Evolutionary conservation across 92 coral and sea anemone genomes (phyloP).

Genomic region (Palythoa grandiflora): DNA sequence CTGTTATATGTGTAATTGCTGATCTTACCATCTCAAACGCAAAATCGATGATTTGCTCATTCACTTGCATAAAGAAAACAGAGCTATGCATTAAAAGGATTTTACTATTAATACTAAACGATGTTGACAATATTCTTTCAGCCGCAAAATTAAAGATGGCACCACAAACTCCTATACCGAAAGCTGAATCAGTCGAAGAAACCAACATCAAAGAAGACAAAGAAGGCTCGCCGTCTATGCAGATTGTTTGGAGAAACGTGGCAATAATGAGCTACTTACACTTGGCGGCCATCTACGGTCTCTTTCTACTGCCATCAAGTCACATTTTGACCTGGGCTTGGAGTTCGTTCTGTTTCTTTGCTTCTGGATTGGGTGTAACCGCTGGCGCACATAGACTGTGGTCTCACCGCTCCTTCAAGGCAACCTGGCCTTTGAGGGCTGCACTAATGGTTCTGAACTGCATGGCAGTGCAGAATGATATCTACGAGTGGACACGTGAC

Average conservation of each 20-base stretch:
- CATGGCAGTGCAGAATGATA: conserved; percentile 68
- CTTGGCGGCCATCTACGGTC: conserved; percentile 64
- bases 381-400: conserved; percentile 80
- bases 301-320: conserved; percentile 61
- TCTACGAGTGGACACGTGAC: conserved; percentile 81
- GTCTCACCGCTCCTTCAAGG: conserved; percentile 81
- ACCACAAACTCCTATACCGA: neutral
- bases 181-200: conserved; percentile 6
- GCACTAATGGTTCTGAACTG: conserved; percentile 63
- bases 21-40: too few relatives aligned
- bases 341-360: conserved; percentile 40
- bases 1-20: too few relatives aligned
- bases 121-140: neutral
- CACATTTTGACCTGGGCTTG: conserved; percentile 67
- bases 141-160: conserved; percentile 2
- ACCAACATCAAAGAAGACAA: neutral
- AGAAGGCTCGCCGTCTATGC: neutral
- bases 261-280: conserved; percentile 60
- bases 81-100: too few relatives aligned
- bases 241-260: conserved; percentile 73
- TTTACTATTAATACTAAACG: too few relatives aligned
- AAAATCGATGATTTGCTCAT: too few relatives aligned
- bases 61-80: too few relatives aligned
- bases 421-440: conserved; percentile 60
- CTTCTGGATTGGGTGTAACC: conserved; percentile 68